phyloP scores from a whole-genome alignment of 2,113 vertebrate genomes.

The Brienomyrus longianalis region DNA sequence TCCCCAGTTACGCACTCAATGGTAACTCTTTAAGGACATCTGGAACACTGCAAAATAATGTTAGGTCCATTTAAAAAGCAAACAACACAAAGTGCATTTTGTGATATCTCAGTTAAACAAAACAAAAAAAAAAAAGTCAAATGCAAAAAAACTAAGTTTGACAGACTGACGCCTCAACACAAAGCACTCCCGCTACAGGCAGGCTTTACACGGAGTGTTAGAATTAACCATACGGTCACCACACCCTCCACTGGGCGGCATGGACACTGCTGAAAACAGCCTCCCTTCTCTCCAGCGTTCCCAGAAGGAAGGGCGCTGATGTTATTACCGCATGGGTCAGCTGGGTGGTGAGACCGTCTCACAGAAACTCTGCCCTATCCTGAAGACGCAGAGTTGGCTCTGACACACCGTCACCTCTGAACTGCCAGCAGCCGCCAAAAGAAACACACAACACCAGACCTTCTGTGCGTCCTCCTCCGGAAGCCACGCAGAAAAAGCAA shows the following conservation, averaged over 20 bases:
- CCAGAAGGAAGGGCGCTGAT: not conserved
- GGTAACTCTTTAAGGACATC: not conserved
- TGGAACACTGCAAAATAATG: not conserved
- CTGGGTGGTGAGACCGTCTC: not conserved
- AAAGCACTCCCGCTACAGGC: not conserved
- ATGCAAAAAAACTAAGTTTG: not conserved
- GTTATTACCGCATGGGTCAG: not conserved
- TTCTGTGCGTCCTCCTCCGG: constrained; percentile 9
- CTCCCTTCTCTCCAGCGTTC: constrained; percentile 3
- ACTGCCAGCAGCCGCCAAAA: not conserved
- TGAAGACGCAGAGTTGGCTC: not conserved
- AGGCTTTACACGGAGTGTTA: not conserved
- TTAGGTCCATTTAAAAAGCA: not conserved
- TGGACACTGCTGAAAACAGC: not conserved
- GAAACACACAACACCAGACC: constrained; percentile 8
- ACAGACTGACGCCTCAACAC: not conserved
- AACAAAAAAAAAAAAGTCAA: not conserved
- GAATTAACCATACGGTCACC: not conserved
- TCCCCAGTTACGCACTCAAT: not conserved
- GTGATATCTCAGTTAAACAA: not conserved
- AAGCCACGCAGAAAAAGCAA: not conserved
- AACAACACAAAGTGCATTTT: not conserved
- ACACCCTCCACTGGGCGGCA: not conserved
- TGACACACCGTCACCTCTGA: not conserved
- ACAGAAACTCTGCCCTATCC: not conserved